Evolutionary conservation across 2,888 invertebrate genomes (phyloP), one percentile per base, ranked within the genome.

Genomic region (Cheilosia vernalis): DNA sequence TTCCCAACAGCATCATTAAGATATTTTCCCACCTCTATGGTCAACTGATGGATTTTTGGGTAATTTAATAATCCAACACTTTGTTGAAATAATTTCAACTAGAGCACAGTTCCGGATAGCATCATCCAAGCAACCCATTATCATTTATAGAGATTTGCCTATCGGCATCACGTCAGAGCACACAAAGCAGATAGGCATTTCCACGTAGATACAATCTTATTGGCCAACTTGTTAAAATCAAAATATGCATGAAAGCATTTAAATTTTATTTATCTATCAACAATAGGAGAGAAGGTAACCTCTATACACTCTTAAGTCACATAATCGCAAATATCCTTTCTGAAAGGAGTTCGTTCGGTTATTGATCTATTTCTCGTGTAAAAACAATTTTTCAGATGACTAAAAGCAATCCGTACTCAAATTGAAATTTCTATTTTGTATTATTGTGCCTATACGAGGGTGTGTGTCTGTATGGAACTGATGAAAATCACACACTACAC

Each of bases 371-470:
- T 49, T 55, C 27, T 55, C 27, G 27, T 42, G 37, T 13, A 55
- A 67, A 67, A 64, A 40, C 19, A 24, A 42, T 67, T 67, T 53
- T 67, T 40, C 37, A 40, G 42, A 42, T 67, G 67, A 67, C 42
- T 55, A 42, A 67, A 55, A 30, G 19, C 67, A 67, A 67, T 55
- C 27, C 55, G 27, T 30, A 55, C 27, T 55, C 21, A 42, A 55
- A 67, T 42, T 67, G 27, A 67, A 55, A 55, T 42, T 55, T 53
- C 15, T 15, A 30, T 47, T 55, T 55, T 67, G 19, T 30, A 55
- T 55, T 55, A 21, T 10, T 9, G 24, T 55, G 7, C 27, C 27
- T n/a, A 27, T n/a, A 30, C n/a, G 3, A 9, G n/a, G 0, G n/a
- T 47, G 0, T 47, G 44, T 47, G 1, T 13, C 13, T 15, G 15